Base-by-base conservation (phyloP, 2,888 invertebrate genomes). In the Dichetophora obliterata region DNA sequence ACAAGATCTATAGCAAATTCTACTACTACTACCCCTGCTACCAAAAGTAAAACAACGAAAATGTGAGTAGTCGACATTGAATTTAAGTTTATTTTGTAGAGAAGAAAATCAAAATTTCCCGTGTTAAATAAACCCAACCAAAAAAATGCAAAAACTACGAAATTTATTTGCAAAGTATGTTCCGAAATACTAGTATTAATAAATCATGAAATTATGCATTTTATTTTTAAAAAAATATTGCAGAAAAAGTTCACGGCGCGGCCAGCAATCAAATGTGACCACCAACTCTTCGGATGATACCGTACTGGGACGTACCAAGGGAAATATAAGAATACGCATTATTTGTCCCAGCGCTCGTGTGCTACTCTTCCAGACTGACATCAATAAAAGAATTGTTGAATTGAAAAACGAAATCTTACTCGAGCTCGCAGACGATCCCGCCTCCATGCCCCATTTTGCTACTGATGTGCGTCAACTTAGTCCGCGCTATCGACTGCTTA, bases 271-370 rank as follows among this genome's bases (percentile, higher is more conserved):
- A 16, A 77, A 69, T 61, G 69, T 34, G 0, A 83, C 19, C 77
- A 79, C 37, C 27, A 43, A 34, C n/a, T 81, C 11, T 8, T 74
- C 82, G 8, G 80, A 78, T 52, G 82, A 80, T 2, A 27, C 74
- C 1, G 77, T 80, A 14, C 68, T 79, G 54, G 80, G 59, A 2
- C 57, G 37, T 16, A 27, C 61, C 0, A 84, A 84, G 22, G 86
- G 85, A 22, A 83, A 83, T 11, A 84, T 88, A 3, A 84, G 82
- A 22, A 83, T 89, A 52, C 87, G 88, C 5, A 82, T 89, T 14
- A 86, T 89, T 54, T 86, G 87, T 80, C 87, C 88, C 11, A 87
- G 86, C 43, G 88, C 89, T 4, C 85, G 87, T 27, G 83, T 87
- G 11, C 81, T 88, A 16, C 77, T 84, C 27, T 85, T 88, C 63